Evolutionary conservation across 2,888 invertebrate genomes (phyloP).

Genomic region (Tuta absoluta): DNA sequence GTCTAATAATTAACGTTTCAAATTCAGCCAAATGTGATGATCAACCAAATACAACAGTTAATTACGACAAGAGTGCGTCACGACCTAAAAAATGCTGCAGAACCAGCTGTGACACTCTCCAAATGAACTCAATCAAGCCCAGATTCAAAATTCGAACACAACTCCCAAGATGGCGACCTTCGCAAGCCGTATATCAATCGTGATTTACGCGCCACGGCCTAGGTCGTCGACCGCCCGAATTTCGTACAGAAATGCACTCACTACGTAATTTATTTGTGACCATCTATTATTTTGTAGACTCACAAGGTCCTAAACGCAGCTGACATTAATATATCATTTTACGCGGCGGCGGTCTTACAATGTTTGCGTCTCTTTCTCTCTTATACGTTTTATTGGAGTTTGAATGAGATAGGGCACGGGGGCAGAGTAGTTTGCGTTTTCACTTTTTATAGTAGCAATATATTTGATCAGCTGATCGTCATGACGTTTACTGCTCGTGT

Average conservation of each 20-base stretch:
- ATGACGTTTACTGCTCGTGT: slow-evolving; percentile 76
- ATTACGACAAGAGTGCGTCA: slow-evolving; percentile 1
- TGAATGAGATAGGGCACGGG: slow-evolving; percentile 57
- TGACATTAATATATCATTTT: slow-evolving; percentile 82
- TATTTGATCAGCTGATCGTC: slow-evolving; percentile 81
- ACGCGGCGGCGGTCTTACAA: slow-evolving; percentile 66
- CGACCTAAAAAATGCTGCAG: slow-evolving; percentile 39
- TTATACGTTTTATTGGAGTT: slow-evolving; percentile 31
- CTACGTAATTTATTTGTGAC: slow-evolving; percentile 79
- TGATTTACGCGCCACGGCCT: slow-evolving; percentile 78
- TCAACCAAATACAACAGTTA: slow-evolving; percentile 6
- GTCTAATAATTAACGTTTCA: neutral
- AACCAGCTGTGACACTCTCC: slow-evolving; percentile 52
- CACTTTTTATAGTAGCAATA: slow-evolving; percentile 82
- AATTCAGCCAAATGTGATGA: neutral
- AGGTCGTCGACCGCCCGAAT: slow-evolving; percentile 79
- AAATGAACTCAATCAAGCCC: slow-evolving; percentile 64
- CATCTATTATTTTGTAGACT: slow-evolving; percentile 82
- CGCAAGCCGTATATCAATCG: slow-evolving; percentile 76
- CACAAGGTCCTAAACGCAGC: slow-evolving; percentile 81
- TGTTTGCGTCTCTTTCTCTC: slow-evolving; percentile 52
- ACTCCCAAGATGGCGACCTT: slow-evolving; percentile 79
- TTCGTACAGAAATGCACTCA: slow-evolving; percentile 79
- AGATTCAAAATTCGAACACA: slow-evolving; percentile 77
- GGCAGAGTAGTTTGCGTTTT: slow-evolving; percentile 75